Evolutionary conservation across 2,113 vertebrate genomes (phyloP), one percentile per base, ranked within the genome.

Genomic region (Haemorhous mexicanus): DNA sequence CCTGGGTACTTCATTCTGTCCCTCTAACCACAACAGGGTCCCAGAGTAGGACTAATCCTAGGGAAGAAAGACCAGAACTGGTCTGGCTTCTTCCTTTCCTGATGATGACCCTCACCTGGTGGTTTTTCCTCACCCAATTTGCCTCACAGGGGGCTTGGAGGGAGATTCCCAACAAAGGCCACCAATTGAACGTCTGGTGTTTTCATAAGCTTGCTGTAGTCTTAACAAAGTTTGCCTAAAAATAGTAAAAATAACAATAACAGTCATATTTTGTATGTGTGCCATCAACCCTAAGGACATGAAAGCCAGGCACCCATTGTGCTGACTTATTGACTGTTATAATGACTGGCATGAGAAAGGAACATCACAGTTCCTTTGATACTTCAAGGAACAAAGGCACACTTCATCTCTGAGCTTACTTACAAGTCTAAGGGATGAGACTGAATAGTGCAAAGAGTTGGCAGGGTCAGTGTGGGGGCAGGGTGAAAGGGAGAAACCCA

Each of bases 241-340:
- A 94, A 94, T 95, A 96, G 93, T 67, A 96, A 92, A 81, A 90
- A 84, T 63, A 86, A 95, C 94, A 96, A 72, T 75, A 89, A 66
- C 88, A 69, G 37, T 74, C 83, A 85, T 83, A 76, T 50, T 81
- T 90, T 93, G 55, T 74, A 16, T 43, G 70, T 83, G 62, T 86
- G 78, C 41, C 39, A 91, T 68, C 87, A 90, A 27, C 27, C 69
- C 79, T 59, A 72, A 92, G 72, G 91, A 83, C 84, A 89, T 68
- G 68, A 70, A 77, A 85, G 91, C 63, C 70, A 50, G 1, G 76
- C 64, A 80, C 21, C 80, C 78, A 70, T 84, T 96, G 80, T 87
- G 59, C 46, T 94, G 86, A 70, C 41, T 94, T 95, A 69, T 68
- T 76, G 83, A 88, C 75, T 91, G 32, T 69, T 78, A 47, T 32